Conservation (phyloP, 2,797 vertebrate species). For the Propithecus deckenii region DNA sequence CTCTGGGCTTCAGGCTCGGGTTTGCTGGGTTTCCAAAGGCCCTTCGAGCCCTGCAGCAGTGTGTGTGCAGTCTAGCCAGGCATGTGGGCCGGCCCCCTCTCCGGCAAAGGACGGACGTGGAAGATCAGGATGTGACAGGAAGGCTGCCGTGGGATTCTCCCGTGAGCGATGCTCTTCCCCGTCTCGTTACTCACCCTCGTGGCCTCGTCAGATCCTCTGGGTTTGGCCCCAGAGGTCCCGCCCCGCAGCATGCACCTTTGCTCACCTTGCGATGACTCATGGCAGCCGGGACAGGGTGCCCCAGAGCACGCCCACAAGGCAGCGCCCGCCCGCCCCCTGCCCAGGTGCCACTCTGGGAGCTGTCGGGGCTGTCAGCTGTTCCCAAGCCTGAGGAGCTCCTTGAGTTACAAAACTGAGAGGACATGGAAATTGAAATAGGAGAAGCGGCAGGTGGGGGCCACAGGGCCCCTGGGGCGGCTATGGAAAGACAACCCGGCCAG, state of each 20-base stretch:
- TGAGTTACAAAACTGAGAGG: constrained; percentile 75
- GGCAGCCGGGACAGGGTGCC: background rate
- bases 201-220: background rate
- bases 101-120: background rate
- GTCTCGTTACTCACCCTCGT: accelerated
- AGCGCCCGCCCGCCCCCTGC: background rate
- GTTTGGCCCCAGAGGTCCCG: background rate
- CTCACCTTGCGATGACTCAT: background rate
- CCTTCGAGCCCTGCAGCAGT: background rate
- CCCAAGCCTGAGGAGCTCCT: constrained; percentile 57
- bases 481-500: background rate
- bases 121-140: background rate
- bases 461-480: background rate
- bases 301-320: background rate
- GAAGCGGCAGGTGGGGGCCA: constrained; percentile 65
- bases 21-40: background rate
- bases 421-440: constrained; percentile 80
- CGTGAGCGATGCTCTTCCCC: accelerated
- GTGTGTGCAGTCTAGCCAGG: accelerated
- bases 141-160: background rate
- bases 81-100: background rate
- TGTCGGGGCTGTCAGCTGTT: constrained; percentile 62
- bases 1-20: background rate
- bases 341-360: background rate
- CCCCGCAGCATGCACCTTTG: background rate